Evolutionary conservation across 2,888 invertebrate species (phyloP), one percentile per base, ranked within the genome.

Genomic region (Mesorhabditis belari): DNA sequence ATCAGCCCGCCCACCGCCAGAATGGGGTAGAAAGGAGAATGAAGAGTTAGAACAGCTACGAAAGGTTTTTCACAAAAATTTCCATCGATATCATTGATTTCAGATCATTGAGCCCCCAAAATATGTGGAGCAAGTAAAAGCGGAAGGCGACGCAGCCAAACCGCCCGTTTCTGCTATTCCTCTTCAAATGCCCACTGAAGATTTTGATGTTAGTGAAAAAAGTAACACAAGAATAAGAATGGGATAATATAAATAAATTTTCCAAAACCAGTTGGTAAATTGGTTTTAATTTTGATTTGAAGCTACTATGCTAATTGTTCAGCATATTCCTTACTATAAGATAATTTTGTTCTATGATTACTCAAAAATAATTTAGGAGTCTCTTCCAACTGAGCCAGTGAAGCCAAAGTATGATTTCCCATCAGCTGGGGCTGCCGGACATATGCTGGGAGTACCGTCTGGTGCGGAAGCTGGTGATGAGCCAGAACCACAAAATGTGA

Each of bases 11-110:
- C 80, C 80, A 50, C 80, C 80, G 55, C 61, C 72, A 50, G 79
- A 80, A 58, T 81, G 80, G 80, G 80, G 80, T 58, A 73, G 80
- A 57, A 79, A 76, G 63, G 77, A 77, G 55, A 74, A 77, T 55
- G 80, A 80, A 55, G 80, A 80, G 62, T 67, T 80, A 50, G 80
- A 80, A 64, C 70, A 76, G 61, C 67, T 80, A 57, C 67, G 80
- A 69, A 67, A 27, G 35, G 6, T 4, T 24, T 12, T 27, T 5
- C 27, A 19, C 12, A 55, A 23, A 17, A 26, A 44, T 27, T 26
- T 50, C 26, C 27, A 35, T n/a, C 6, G 26, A 17, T 17, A 44
- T 3, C 35, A 17, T 19, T 5, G 21, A 12, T 35, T n/a, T 17
- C 44, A 35, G 44, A 35, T 75, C 66, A 67, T 80, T 25, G 79